phyloP scores from a whole-genome alignment of 2,888 invertebrate species.

The Drosophila dives region DNA sequence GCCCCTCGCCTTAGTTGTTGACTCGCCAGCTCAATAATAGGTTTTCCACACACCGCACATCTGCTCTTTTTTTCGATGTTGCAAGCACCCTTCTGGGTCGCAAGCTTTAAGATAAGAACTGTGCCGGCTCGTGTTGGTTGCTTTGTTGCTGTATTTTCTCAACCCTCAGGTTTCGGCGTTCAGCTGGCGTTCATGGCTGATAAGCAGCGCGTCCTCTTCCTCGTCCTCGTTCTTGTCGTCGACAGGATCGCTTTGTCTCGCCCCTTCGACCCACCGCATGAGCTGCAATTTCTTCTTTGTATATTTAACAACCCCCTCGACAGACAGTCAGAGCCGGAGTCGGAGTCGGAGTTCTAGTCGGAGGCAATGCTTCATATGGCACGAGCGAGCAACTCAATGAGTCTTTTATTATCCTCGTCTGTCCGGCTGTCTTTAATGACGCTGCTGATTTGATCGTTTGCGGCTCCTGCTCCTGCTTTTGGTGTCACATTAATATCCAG shows the following conservation, averaged over 20 bases:
- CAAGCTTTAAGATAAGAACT: constrained; percentile 76
- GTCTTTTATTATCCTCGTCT: constrained; percentile 43
- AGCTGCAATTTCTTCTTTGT: constrained; percentile 62
- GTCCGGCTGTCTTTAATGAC: constrained; percentile 23
- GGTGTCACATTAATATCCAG: constrained; percentile 40
- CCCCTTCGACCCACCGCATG: constrained; percentile 58
- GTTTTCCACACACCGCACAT: constrained; percentile 55
- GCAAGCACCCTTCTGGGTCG: constrained; percentile 48
- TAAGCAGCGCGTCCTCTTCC: constrained; percentile 50
- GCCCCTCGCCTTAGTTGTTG: constrained; percentile 48
- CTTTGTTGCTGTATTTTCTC: constrained; percentile 17
- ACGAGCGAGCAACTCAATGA: constrained; percentile 46
- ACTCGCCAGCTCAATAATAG: constrained; percentile 51
- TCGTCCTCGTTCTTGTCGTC: constrained; percentile 33
- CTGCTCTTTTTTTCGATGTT: constrained; percentile 64
- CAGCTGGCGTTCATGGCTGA: constrained; percentile 65
- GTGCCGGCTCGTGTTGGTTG: constrained; percentile 28
- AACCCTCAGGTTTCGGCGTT: constrained; percentile 56
- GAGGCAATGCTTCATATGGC: constrained; percentile 51
- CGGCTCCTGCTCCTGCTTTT: constrained; percentile 11
- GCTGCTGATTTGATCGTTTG: constrained; percentile 57
- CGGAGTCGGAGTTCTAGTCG: constrained; percentile 7
- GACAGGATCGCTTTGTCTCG: constrained; percentile 71
- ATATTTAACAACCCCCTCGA: constrained; percentile 55
- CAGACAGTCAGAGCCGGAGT: constrained; percentile 6